Percentiles rank a stretch among this genome's conserved stretches.
Evolutionary conservation across 2,888 invertebrate species (phyloP).

Genomic region (Ennomos quercinarius): DNA sequence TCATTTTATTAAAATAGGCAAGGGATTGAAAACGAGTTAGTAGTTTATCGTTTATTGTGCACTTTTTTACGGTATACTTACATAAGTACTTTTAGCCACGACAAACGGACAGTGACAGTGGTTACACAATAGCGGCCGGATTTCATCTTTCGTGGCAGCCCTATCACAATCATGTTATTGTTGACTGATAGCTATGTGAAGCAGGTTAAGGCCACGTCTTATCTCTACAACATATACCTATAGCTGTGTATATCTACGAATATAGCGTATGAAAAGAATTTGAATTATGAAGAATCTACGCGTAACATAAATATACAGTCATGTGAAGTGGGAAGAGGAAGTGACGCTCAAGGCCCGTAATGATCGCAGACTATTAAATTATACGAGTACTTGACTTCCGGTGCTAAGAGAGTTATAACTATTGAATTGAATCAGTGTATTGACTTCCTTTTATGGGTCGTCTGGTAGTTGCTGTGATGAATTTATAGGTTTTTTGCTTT

Average conservation of each 20-base stretch:
- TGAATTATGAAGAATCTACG: conserved; percentile 20
- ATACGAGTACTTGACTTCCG: conserved; percentile 39
- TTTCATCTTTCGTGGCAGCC: conserved; percentile 35
- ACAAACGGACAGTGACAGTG: too few species aligned
- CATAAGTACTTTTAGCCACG: too few species aligned
- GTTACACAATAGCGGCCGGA: conserved; percentile 3
- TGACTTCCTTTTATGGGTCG: conserved; percentile 31
- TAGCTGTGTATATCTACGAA: background rate
- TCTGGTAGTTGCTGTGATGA: conserved; percentile 6
- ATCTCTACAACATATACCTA: conserved; percentile 54
- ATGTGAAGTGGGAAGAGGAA: conserved; percentile 32
- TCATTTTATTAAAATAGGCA: too few species aligned
- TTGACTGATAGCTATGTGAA: conserved; percentile 58
- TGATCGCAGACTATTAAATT: conserved; percentile 41
- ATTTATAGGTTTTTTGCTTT: conserved; percentile 17
- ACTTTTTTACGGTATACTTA: too few species aligned
- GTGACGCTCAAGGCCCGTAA: conserved; percentile 35
- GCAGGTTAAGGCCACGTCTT: conserved; percentile 68
- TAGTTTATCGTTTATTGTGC: too few species aligned
- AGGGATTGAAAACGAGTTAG: too few species aligned
- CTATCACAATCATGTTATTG: conserved; percentile 54
- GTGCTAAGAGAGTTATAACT: conserved; percentile 35
- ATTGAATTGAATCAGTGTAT: conserved; percentile 34
- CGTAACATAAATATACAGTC: background rate
- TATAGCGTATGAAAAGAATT: conserved; percentile 14